A percentile compares a stretch with the other conserved stretches of the same genome.
These are phyloP conservation scores for Formica exsecta DNA, from an alignment of 1,140 invertebrate species.

Conservation along the genomic window DNA sequence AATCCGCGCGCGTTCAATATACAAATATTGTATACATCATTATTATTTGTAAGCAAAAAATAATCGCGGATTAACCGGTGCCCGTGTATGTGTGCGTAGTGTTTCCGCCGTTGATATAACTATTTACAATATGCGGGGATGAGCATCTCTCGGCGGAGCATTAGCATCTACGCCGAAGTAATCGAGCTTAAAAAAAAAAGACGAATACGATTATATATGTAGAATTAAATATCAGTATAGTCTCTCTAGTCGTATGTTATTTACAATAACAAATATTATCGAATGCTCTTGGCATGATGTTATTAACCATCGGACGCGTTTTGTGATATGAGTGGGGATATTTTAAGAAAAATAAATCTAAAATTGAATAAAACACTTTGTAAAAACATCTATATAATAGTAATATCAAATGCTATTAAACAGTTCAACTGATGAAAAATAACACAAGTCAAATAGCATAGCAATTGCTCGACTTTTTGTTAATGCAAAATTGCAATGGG, in stretches of 20 bases:
- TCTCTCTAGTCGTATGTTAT: constrained; percentile 62
- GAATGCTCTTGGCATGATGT: not conserved
- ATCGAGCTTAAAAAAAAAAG: not conserved
- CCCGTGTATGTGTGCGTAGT: not conserved
- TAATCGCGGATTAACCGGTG: constrained; percentile 68
- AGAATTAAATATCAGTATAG: constrained; percentile 47
- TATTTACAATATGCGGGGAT: constrained; percentile 35
- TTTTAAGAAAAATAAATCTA: not conserved
- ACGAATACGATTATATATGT: constrained; percentile 23
- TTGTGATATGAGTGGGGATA: not conserved
- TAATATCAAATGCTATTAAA: too few relatives aligned
- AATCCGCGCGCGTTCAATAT: not conserved
- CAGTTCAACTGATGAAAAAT: too few relatives aligned
- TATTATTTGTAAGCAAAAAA: constrained; percentile 73
- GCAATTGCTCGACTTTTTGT: too few relatives aligned
- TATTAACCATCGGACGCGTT: not conserved
- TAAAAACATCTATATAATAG: too few relatives aligned
- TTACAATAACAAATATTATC: constrained; percentile 63
- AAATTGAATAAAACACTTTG: not conserved
- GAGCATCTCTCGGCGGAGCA: constrained; percentile 15
- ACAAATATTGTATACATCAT: constrained; percentile 41
- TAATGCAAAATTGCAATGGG: too few relatives aligned
- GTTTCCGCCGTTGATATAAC: constrained; percentile 24
- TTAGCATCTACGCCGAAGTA: not conserved
- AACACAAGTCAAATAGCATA: too few relatives aligned